Conservation (phyloP, 2,113 vertebrate species). For the Dunckerocampus dactyliophorus region DNA sequence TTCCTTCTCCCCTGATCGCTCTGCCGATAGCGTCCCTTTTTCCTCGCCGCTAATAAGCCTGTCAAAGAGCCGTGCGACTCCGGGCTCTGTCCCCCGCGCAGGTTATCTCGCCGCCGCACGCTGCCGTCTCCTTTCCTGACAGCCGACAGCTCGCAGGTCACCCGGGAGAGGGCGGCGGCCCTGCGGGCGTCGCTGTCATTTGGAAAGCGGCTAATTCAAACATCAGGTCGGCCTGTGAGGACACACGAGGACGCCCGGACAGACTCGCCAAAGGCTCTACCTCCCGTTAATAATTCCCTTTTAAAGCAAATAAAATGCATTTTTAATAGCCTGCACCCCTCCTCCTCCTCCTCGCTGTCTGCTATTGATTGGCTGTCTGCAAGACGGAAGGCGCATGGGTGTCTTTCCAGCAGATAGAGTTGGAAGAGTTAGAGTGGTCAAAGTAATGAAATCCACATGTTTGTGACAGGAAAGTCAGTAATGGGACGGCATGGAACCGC, state of each 20-base stretch:
- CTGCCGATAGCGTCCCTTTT: conserved; percentile 57
- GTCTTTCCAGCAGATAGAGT: conserved; percentile 6
- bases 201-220: conserved; percentile 65
- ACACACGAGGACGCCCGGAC: conserved; percentile 23
- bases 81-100: conserved; percentile 57
- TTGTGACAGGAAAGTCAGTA: conserved; percentile 8
- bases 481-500: not conserved
- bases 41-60: conserved; percentile 75
- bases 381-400: conserved; percentile 13
- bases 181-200: conserved; percentile 66
- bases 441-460: conserved; percentile 3
- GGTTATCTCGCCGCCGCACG: conserved; percentile 72
- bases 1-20: conserved; percentile 68
- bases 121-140: conserved; percentile 63
- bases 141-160: conserved; percentile 45
- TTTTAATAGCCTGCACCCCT: conserved; percentile 13
- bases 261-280: conserved; percentile 7
- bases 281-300: conserved; percentile 43
- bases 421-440: not conserved
- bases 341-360: not conserved
- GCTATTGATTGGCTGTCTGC: conserved; percentile 30
- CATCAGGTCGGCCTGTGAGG: conserved; percentile 48
- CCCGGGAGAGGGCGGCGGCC: conserved; percentile 50
- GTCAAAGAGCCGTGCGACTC: conserved; percentile 65
- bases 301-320: conserved; percentile 39